Evolutionary conservation across 2,797 vertebrate species (phyloP), one percentile per base, ranked within the genome.

Genomic region (Myripristis jacobus): DNA sequence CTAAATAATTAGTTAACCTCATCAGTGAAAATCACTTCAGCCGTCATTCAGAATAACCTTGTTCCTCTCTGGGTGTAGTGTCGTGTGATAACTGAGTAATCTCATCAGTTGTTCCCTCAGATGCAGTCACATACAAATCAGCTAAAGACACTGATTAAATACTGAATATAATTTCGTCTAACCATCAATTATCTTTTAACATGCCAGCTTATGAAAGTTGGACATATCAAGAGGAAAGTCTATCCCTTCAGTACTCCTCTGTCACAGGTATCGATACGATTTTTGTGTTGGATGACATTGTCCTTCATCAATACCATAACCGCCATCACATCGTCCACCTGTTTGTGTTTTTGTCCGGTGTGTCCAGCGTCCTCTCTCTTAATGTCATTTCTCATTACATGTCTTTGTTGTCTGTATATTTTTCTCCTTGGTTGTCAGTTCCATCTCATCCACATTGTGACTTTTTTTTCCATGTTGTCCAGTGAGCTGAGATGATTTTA

Each of bases 121-220:
- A 13, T 41, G 2, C 12, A 41, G 38, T 41, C 43, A 2, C 67
- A 57, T 25, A 18, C 79, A 29, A 21, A 64, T 29, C 1, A 10
- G 2, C n/a, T n/a, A 1, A 7, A 4, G 44, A 50, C 6, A 27
- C 27, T 36, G 34, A 41, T 18, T 10, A 51, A 54, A 38, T 27
- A 2, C 44, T 16, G 21, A 21, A 44, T 44, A 1, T 31, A 31
- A 31, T 31, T 31, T 31, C 29, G 3, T 67, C 57, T 75, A 54
- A 79, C 2, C 0, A 43, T 16, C 48, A 25, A 48, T 50, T 70
- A n/a, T 81, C 63, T 25, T 77, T 75, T 75, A 50, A 73, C 76
- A 56, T 59, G 75, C 19, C 73, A 92, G 90, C 78, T 51, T 88
- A 74, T 87, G 66, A 91, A 63, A 89, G 79, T 59, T 75, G 84